Conservation (phyloP, 2,888 invertebrate genomes). For the Chromoteleia sp. region DNA sequence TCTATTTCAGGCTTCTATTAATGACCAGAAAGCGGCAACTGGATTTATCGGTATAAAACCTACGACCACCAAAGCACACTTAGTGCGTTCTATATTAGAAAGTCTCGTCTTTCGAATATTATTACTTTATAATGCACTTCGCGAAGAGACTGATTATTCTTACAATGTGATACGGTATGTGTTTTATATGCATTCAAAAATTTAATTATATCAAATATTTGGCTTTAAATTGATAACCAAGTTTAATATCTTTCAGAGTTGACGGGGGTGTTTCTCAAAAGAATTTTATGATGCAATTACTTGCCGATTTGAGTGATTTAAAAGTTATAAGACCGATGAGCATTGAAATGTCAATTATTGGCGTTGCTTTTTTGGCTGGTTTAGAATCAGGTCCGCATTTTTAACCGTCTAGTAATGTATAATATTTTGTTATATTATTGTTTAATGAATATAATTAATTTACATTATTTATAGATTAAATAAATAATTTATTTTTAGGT, state of each 20-base stretch:
- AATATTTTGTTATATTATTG: too few species aligned
- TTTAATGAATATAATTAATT: too few species aligned
- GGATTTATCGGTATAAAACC: slow-evolving; percentile 92
- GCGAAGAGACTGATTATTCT: slow-evolving; percentile 88
- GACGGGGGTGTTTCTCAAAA: slow-evolving; percentile 99
- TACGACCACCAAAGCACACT: slow-evolving; percentile 90
- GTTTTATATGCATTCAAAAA: slow-evolving; percentile 1
- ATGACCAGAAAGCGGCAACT: slow-evolving; percentile 93
- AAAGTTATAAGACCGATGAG: slow-evolving; percentile 90
- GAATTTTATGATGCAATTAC: slow-evolving; percentile 94
- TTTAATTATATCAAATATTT: slow-evolving; percentile 1
- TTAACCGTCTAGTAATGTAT: too few species aligned
- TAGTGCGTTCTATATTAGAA: slow-evolving; percentile 93
- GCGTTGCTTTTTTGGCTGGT: slow-evolving; percentile 95
- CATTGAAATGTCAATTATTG: slow-evolving; percentile 93
- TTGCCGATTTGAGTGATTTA: slow-evolving; percentile 92
- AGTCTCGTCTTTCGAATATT: slow-evolving; percentile 93
- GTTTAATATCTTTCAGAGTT: slow-evolving; percentile 87
- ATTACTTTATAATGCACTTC: slow-evolving; percentile 91
- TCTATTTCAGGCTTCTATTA: slow-evolving; percentile 91
- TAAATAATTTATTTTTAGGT: slow-evolving; percentile 85
- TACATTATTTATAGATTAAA: too few species aligned
- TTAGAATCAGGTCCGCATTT: slow-evolving; percentile 91
- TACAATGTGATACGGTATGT: slow-evolving; percentile 87
- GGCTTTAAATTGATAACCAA: too few species aligned